A percentile compares a stretch with the other conserved stretches of the same genome.
Evolutionary conservation across 1,140 invertebrate species (phyloP).

Genomic region (Lepidostoma basale): DNA sequence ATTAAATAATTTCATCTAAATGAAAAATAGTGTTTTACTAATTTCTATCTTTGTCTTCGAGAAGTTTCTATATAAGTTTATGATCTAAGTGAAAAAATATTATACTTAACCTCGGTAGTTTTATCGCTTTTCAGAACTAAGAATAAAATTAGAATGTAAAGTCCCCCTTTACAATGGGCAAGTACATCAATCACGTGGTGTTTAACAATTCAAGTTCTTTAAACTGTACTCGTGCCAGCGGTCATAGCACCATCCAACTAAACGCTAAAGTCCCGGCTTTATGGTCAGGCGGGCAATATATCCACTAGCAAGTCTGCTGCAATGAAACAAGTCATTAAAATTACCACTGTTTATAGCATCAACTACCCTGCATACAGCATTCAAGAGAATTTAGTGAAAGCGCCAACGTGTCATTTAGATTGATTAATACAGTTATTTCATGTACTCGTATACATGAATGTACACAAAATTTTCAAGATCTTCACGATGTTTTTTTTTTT

Average conservation of each 20-base stretch:
- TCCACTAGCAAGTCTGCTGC: constrained; percentile 41
- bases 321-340: constrained; percentile 47
- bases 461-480: too few relatives aligned
- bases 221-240: constrained; percentile 15
- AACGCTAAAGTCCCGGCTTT: constrained; percentile 44
- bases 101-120: too few relatives aligned
- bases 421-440: too few relatives aligned
- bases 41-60: too few relatives aligned
- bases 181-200: constrained; percentile 14
- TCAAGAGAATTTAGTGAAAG: neutral
- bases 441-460: too few relatives aligned
- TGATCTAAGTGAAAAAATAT: too few relatives aligned
- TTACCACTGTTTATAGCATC: constrained; percentile 44
- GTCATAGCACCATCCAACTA: constrained; percentile 30
- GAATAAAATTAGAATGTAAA: too few relatives aligned
- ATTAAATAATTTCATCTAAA: too few relatives aligned
- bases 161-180: neutral
- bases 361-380: constrained; percentile 29
- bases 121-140: too few relatives aligned
- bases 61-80: too few relatives aligned
- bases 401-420: neutral
- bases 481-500: too few relatives aligned
- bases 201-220: constrained; percentile 26
- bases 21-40: too few relatives aligned
- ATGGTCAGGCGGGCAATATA: constrained; percentile 40